Base-by-base conservation (phyloP, 2,797 vertebrate genomes). In the Argyrosomus regius region DNA sequence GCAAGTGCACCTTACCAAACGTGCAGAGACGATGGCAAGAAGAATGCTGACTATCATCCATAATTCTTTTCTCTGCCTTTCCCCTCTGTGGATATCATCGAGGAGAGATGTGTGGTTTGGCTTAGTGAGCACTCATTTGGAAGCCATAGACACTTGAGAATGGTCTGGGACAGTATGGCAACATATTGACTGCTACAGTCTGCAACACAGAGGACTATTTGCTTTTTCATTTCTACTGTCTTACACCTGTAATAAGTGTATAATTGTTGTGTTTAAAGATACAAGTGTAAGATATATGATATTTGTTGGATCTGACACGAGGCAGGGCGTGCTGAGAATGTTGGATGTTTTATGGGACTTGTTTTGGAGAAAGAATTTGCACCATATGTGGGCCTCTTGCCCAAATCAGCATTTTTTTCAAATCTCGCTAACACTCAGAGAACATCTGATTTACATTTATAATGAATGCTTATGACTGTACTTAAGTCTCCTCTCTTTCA, bases 1-100 rank as follows among this genome's bases (percentile, higher is more conserved):
- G 61, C 58, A 72, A 64, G 26, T 54, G 82, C 87, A 90, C 83
- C 87, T 91, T 88, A 88, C 92, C 93, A 93, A 92, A 93, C 87
- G 94, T 93, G 91, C 92, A 94, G 83, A 86, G 75, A 74, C 16
- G 66, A 81, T 28, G 61, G 83, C 14, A 49, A 80, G 81, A 89
- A 87, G 78, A 91, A 89, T 88, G 84, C 80, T 80, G 86, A 91
- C 87, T 91, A 92, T 89, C 86, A 73, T 75, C 82, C 72, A 78
- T 80, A 80, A 84, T 77, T 91, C 62, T 83, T 84, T 81, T 61
- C 63, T 49, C 5, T 74, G 75, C 73, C 75, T 86, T 54, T 84
- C 81, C 78, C 78, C 22, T 90, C 46, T 86, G 78, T 83, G 91
- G 85, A 93, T 69, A 77, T 89, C 49, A 68, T 88, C 84, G 84